phyloP scores from a whole-genome alignment of 2,113 vertebrate genomes.

The Rhea americana region DNA sequence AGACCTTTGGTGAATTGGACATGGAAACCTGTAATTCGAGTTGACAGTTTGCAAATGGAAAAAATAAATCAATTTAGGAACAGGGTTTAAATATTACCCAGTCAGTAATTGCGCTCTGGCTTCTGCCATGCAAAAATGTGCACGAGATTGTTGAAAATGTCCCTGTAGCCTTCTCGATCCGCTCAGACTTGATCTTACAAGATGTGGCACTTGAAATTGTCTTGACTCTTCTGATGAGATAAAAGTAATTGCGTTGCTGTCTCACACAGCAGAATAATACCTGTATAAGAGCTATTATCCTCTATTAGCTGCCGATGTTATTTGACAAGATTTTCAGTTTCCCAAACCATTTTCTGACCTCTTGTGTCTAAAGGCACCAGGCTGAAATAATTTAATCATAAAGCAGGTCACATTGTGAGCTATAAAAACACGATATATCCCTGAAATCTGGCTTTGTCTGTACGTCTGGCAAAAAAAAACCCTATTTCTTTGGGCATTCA shows the following conservation, averaged over 20 bases:
- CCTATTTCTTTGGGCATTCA: not conserved
- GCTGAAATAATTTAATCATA: not conserved
- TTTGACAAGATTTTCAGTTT: not conserved
- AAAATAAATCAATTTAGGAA: not conserved
- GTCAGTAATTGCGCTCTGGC: not conserved
- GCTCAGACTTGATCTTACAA: not conserved
- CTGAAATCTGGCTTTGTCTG: not conserved
- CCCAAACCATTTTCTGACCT: not conserved
- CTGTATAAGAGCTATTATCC: not conserved
- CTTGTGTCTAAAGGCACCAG: not conserved
- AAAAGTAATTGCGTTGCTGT: rapidly evolving
- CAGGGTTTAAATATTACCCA: not conserved
- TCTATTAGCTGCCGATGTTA: not conserved
- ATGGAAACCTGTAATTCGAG: not conserved
- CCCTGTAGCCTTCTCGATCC: not conserved
- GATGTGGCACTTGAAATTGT: not conserved
- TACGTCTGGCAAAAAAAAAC: not conserved
- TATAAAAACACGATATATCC: not conserved
- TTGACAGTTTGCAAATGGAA: slow-evolving; percentile 11
- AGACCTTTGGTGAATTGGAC: not conserved
- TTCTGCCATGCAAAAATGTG: not conserved
- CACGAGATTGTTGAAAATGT: not conserved
- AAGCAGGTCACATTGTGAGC: rapidly evolving
- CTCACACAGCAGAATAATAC: too few species aligned
- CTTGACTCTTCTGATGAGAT: not conserved